Percentiles rank a stretch among this genome's conserved stretches.
phyloP scores from a whole-genome alignment of 2,113 vertebrate species.

The Beaufortia kweichowensis region DNA sequence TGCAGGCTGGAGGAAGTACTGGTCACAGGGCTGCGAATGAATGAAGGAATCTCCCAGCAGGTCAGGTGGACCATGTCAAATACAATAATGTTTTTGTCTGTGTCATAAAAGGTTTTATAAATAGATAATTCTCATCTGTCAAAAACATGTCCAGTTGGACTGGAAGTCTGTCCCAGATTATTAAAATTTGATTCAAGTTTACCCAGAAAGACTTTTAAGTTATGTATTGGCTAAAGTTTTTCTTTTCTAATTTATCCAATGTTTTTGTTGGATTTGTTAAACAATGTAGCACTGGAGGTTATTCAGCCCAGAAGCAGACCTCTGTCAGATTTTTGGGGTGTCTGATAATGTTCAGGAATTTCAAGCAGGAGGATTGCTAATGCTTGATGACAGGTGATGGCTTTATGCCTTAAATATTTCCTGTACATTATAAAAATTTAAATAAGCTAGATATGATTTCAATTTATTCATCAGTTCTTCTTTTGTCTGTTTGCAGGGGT shows the following conservation, averaged over 20 bases:
- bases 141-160: too few relatives aligned
- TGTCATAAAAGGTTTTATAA: too few relatives aligned
- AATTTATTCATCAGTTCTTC: background rate
- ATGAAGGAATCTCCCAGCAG: slow-evolving; percentile 81
- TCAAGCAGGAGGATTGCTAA: slow-evolving; percentile 68
- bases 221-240: background rate
- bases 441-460: background rate
- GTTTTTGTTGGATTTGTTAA: background rate
- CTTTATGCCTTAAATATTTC: background rate
- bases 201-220: too few relatives aligned
- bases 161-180: too few relatives aligned
- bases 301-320: slow-evolving; percentile 73
- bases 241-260: background rate
- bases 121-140: too few relatives aligned
- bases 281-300: slow-evolving; percentile 78
- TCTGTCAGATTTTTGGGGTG: slow-evolving; percentile 71
- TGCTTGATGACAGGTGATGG: slow-evolving; percentile 81
- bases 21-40: slow-evolving; percentile 84
- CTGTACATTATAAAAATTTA: background rate
- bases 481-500: slow-evolving; percentile 70
- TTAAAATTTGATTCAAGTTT: too few relatives aligned
- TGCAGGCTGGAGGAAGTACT: slow-evolving; percentile 88
- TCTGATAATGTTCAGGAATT: slow-evolving; percentile 69
- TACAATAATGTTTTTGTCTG: background rate
- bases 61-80: slow-evolving; percentile 61